Conservation (phyloP, 2,113 vertebrate species). For the Silurus glanis region DNA sequence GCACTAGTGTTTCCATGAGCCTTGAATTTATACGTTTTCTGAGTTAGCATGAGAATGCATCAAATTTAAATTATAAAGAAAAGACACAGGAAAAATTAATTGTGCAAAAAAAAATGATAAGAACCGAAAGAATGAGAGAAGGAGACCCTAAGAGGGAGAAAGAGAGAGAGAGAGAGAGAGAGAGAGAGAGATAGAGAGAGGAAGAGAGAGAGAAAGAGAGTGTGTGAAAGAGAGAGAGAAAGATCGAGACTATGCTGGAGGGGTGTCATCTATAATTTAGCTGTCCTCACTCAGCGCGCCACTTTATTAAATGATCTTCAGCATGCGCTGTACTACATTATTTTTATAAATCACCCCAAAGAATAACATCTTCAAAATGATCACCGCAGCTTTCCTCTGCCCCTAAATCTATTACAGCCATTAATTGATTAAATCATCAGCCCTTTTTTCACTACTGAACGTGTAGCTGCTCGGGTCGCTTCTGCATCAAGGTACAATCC, state of each 20-base stretch:
- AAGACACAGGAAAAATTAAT: not conserved
- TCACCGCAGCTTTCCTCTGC: conserved; percentile 54
- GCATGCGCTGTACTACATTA: conserved; percentile 63
- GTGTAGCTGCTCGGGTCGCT: conserved; percentile 33
- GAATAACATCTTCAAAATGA: conserved; percentile 68
- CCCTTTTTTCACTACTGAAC: conserved; percentile 30
- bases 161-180: conserved; percentile 14
- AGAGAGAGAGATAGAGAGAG: conserved; percentile 30
- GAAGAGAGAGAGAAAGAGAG: conserved; percentile 23
- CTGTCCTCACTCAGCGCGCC: conserved; percentile 54
- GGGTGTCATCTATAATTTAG: conserved; percentile 56
- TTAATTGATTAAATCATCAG: conserved; percentile 62
- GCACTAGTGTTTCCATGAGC: conserved; percentile 26
- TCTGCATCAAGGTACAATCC: conserved; percentile 11
- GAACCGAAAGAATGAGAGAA: not conserved
- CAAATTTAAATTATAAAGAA: not conserved
- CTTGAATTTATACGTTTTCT: conserved; percentile 6
- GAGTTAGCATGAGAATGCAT: not conserved
- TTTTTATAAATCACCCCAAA: conserved; percentile 69
- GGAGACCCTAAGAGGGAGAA: not conserved
- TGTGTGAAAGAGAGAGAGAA: conserved; percentile 31
- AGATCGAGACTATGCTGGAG: conserved; percentile 42
- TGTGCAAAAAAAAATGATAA: not conserved
- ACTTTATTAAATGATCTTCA: conserved; percentile 69
- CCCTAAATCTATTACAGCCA: conserved; percentile 62